Percentiles rank a stretch among this genome's conserved stretches.
phyloP scores from a whole-genome alignment of 2,888 invertebrate genomes.

The Hanleya hanleyi region DNA sequence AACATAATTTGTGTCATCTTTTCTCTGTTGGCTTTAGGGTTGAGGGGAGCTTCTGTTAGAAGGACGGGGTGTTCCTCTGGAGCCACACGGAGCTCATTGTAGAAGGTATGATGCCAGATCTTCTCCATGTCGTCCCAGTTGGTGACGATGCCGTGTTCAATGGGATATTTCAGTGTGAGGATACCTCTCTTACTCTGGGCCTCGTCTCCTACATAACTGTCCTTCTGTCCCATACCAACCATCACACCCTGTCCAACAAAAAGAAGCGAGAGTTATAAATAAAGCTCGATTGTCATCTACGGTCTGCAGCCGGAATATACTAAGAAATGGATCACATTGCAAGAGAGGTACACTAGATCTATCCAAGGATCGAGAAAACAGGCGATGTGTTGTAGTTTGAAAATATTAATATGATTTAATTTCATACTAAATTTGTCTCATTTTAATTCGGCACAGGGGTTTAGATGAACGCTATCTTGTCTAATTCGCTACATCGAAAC shows the following conservation, averaged over 20 bases:
- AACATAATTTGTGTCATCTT: constrained; percentile 83
- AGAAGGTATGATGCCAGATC: constrained; percentile 72
- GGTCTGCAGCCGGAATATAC: too few species aligned
- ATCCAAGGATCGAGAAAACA: too few species aligned
- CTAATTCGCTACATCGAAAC: too few species aligned
- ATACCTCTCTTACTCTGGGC: constrained; percentile 70
- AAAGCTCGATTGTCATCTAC: too few species aligned
- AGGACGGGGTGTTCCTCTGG: constrained; percentile 88
- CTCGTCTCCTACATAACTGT: constrained; percentile 62
- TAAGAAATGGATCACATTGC: too few species aligned
- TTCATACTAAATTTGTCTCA: too few species aligned
- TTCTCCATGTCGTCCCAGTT: constrained; percentile 73
- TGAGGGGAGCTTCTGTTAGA: constrained; percentile 89
- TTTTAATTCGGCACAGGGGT: too few species aligned
- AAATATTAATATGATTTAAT: too few species aligned
- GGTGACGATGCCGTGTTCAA: constrained; percentile 69
- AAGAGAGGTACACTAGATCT: too few species aligned
- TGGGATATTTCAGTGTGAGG: constrained; percentile 66
- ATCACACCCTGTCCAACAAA: constrained; percentile 76
- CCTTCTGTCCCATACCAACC: constrained; percentile 94
- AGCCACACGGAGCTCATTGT: constrained; percentile 74
- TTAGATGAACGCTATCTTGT: too few species aligned
- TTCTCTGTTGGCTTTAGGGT: constrained; percentile 91
- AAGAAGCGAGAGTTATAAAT: too few species aligned
- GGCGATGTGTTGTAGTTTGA: too few species aligned